Evolutionary conservation across 1,140 invertebrate genomes (phyloP), one percentile per base, ranked within the genome.

Genomic region (Mizuhopecten yessoensis): DNA sequence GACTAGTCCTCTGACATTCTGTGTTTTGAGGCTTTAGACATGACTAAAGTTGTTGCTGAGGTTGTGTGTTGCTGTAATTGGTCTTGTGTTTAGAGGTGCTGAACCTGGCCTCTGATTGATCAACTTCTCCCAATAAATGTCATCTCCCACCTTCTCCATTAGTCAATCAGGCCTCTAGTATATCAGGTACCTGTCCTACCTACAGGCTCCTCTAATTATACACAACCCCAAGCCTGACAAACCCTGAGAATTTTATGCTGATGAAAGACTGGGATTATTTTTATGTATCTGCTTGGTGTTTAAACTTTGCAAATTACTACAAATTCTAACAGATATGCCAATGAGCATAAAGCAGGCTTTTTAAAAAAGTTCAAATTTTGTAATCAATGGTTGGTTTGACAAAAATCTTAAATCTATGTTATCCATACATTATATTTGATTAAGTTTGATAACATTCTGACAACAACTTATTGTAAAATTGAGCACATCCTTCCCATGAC

Each of bases 31-130:
- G 57, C 23, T 75, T 75, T 29, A 75, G n/a, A 75, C 23, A 29
- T 75, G 57, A 75, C 5, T 3, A n/a, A 75, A 75, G 57, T 9
- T n/a, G n/a, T n/a, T n/a, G n/a, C 57, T 75, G 57, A 75, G 57
- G 42, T 45, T 75, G 1, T 75, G 57, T 75, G 57, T 75, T 75
- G n/a, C 57, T 75, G n/a, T 75, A 75, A 75, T 75, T 75, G 57
- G 57, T 29, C 29, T 75, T 75, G 1, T 75, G 57, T 75, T 75
- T 29, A 75, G 29, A 75, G 57, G 57, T 75, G 57, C 0, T 29
- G 57, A 75, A 29, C 57, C 57, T 29, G 29, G n/a, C 57, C 29
- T 0, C 57, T 29, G 57, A 75, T 75, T 75, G 57, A 75, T 75
- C 23, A 75, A 75, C n/a, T 0, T 75, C 29, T 75, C 57, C 23